phyloP scores from a whole-genome alignment of 2,113 vertebrate species.

The Tachysurus fulvidraco region DNA sequence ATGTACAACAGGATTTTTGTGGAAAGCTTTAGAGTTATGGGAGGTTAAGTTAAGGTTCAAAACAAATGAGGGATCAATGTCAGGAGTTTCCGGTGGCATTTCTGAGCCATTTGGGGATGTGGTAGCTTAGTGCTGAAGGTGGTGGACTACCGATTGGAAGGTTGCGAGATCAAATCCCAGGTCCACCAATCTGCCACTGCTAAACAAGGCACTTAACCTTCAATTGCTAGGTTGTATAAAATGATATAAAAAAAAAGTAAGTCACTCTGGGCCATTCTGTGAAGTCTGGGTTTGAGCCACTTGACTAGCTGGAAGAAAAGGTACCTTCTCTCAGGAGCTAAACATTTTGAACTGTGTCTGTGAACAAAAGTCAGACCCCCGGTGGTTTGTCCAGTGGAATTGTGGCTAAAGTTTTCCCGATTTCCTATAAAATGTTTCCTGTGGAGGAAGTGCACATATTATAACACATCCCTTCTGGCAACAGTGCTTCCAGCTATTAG shows the following conservation, averaged over 20 bases:
- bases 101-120: background rate
- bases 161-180: no score
- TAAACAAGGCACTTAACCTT: no score
- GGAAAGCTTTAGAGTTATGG: background rate
- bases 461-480: background rate
- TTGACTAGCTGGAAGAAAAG: background rate
- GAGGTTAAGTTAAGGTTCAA: background rate
- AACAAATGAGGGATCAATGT: no score
- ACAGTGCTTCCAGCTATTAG: conserved; percentile 2
- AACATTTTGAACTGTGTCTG: background rate
- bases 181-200: no score
- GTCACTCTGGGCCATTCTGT: background rate
- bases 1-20: background rate
- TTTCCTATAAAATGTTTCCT: background rate
- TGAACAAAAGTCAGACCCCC: background rate
- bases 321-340: background rate
- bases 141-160: no score
- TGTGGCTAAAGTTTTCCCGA: conserved; percentile 1
- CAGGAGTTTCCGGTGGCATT: background rate
- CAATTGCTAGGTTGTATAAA: no score
- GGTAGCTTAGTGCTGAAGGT: no score
- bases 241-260: background rate
- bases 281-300: background rate
- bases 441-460: background rate
- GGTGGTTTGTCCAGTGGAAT: background rate